These are phyloP conservation scores for Polyergus mexicanus DNA, from an alignment of 1,140 invertebrate genomes.

Conservation along the genomic window DNA sequence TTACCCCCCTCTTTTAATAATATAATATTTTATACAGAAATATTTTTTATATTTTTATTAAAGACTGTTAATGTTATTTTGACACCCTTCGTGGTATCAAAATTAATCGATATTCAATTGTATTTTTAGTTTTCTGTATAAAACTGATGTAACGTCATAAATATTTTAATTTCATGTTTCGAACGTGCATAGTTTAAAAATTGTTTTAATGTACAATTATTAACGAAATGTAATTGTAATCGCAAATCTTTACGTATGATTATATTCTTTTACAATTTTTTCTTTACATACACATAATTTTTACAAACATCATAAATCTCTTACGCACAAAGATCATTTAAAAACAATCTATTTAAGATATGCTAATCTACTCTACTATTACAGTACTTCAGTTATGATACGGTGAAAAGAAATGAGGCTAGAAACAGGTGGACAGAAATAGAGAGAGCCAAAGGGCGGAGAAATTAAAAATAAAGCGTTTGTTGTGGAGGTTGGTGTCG, in stretches of 20 bases:
- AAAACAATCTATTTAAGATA: conserved; percentile 78
- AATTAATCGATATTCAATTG: background rate
- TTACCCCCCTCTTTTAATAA: background rate
- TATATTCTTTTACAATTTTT: conserved; percentile 39
- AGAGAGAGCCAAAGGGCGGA: conserved; percentile 49
- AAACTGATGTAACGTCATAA: background rate
- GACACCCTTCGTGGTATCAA: conserved; percentile 2
- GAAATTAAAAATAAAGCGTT: conserved; percentile 71
- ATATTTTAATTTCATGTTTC: background rate
- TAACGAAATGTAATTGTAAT: conserved; percentile 6
- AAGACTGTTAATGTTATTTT: background rate
- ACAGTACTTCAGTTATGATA: conserved; percentile 78
- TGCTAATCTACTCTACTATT: conserved; percentile 80
- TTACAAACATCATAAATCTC: conserved; percentile 48
- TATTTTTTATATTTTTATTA: background rate
- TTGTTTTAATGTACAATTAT: background rate
- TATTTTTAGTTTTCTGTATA: background rate
- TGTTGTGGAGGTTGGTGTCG: conserved; percentile 83
- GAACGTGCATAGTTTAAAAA: background rate
- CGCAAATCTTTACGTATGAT: background rate
- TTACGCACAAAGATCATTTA: conserved; percentile 54
- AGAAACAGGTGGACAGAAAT: conserved; percentile 65
- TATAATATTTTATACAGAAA: background rate
- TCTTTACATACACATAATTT: background rate
- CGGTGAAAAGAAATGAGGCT: conserved; percentile 68